Evolutionary conservation across 2,113 vertebrate genomes (phyloP), one percentile per base, ranked within the genome.

Genomic region (Fregetta grallaria): DNA sequence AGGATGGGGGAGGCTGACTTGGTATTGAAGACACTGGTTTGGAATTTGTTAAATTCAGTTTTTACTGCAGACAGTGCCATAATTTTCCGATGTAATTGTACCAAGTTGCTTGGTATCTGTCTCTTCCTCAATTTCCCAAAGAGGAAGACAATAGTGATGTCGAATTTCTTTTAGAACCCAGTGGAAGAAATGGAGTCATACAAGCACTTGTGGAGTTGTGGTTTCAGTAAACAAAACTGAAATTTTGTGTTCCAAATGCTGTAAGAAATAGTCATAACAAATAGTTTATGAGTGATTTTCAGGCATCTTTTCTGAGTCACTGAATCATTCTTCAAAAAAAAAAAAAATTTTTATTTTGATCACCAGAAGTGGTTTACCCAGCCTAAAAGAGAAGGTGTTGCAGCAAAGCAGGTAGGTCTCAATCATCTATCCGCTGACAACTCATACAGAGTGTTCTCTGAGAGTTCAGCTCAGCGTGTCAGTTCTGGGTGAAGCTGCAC

Each of bases 321-420:
- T 2, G 9, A 59, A n/a, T 87, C 26, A 11, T 77, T 87, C 47
- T 61, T 49, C 3, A 7, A 26, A 52, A 40, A 14, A 32, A 15
- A 56, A 76, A 32, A 45, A 13, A 30, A 4, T 0, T 5, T 29
- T 5, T 0, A 7, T 29, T 36, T 13, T 40, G 9, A 25, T 89
- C 32, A 9, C 22, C 55, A 8, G 1, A 63, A 56, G 32, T 53
- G 25, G 10, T 26, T 56, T 78, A 42, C 2, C 5, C 21, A 58
- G 25, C 1, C 4, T 58, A 36, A 29, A 55, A 26, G 47, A 22
- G n/a, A 38, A 38, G 38, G 16, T 63, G 10, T 29, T 85, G 47
- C 21, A 80, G 45, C 50, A 25, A 13, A 75, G 34, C 34, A 23
- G 18, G 30, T 36, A 11, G 50, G 22, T 82, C 49, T 94, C 61